phyloP scores from a whole-genome alignment of 2,113 vertebrate species.

The Bubalus kerabau region DNA sequence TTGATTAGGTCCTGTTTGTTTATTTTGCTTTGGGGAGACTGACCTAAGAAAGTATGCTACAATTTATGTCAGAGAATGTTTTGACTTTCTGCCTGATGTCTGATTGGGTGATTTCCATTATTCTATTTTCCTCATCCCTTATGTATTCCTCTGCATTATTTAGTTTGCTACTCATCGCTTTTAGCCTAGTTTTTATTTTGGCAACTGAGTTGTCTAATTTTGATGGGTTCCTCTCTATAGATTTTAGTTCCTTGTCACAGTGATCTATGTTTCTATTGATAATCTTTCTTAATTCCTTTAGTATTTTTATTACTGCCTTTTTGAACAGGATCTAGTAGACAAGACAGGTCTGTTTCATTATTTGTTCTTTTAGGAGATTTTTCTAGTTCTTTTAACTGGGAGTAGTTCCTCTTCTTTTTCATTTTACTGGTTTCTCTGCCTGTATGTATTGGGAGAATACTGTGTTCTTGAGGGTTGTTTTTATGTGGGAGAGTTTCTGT shows the following conservation, averaged over 20 bases:
- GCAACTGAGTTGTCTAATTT: background rate
- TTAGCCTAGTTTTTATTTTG: background rate
- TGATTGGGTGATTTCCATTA: background rate
- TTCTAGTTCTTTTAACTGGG: background rate
- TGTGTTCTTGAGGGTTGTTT: background rate
- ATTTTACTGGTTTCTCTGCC: background rate
- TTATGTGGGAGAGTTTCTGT: background rate
- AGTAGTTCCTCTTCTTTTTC: background rate
- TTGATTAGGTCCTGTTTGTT: background rate
- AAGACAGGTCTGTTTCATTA: background rate
- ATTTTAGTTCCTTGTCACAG: background rate
- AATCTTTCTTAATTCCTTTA: background rate
- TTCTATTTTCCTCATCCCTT: background rate
- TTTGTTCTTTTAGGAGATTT: background rate
- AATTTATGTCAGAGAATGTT: background rate
- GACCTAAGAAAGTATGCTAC: background rate
- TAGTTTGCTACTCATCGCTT: background rate
- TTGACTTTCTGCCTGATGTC: background rate
- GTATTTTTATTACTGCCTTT: background rate
- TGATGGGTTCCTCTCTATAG: background rate
- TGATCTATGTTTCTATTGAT: background rate
- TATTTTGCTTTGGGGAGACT: background rate
- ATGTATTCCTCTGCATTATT: background rate
- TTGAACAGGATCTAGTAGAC: background rate
- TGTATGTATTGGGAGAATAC: background rate